Evolutionary conservation across 1,140 invertebrate species (phyloP), one percentile per base, ranked within the genome.

Genomic region (Macrostomum lignano): DNA sequence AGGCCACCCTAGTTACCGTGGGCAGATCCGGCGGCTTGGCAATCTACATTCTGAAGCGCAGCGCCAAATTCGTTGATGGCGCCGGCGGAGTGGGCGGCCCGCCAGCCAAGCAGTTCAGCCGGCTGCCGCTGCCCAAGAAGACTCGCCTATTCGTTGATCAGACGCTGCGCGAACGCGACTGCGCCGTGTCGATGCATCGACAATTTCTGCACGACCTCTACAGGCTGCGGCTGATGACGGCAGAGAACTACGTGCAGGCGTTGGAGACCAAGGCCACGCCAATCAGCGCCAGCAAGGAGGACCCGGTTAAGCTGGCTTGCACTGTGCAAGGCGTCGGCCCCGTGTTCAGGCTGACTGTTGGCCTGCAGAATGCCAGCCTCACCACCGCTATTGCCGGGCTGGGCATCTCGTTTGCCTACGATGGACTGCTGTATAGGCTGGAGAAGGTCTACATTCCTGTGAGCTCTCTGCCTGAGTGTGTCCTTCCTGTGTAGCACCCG

Each of bases 71-170:
- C 57, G 68, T 67, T 39, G 54, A 63, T 11, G 53, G 51, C 34
- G 52, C 58, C 36, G 36, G 47, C 10, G 23, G 30, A 10, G 32
- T 42, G 29, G 41, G 42, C 22, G 54, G 53, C 7, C 54, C 54
- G 0, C 55, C 51, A 11, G 40, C 41, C n/a, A 44, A 51, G 4
- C 57, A 60, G 38, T 53, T 51, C 32, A 36, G 42, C 20, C 58
- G 52, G 39, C 42, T 62, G 13, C 52, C 55, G 34, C 41, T 93
- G 37, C 81, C 84, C 0, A 93, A 91, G 57, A 81, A 84, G 51
- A 86, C 78, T 0, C 82, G 84, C 49, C 57, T 88, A 31, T 93
- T 91, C 60, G 68, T 93, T 6, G 82, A 93, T 50, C 82, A 91
- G 55, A 75, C 78, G 1, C 65, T 74, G 42, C 60, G 82, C 11